Evolutionary conservation across 1,140 invertebrate genomes (phyloP).

Genomic region (Sinonovacula constricta): DNA sequence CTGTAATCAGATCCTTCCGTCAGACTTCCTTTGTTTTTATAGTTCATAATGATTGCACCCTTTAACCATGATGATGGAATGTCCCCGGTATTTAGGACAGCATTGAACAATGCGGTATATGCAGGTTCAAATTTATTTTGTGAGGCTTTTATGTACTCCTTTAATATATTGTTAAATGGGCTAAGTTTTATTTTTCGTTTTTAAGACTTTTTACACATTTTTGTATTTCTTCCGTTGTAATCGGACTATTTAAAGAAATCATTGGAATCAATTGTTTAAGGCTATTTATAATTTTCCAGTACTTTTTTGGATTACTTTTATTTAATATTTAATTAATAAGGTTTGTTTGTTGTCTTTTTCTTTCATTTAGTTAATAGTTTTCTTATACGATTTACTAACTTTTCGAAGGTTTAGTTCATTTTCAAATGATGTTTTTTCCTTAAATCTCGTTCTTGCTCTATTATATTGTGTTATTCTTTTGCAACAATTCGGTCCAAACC

Average conservation of each 20-base stretch:
- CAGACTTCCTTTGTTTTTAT: conserved; percentile 14
- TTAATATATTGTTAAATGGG: neutral
- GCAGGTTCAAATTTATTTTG: too few species aligned
- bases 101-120: too few species aligned
- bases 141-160: too few species aligned
- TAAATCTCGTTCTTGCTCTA: neutral
- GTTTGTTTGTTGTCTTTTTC: neutral
- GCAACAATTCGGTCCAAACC: neutral
- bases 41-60: conserved; percentile 5
- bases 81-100: neutral
- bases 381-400: neutral
- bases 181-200: neutral
- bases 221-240: conserved; percentile 16
- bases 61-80: conserved; percentile 5
- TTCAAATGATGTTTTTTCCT: neutral
- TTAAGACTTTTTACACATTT: neutral
- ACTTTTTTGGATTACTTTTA: neutral
- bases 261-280: neutral
- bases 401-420: neutral
- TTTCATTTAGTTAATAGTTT: neutral
- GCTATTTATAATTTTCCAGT: neutral
- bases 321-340: neutral
- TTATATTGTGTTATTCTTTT: neutral
- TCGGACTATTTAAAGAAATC: conserved; percentile 2
- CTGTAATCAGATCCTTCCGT: conserved; percentile 5